Conservation (phyloP, 2,797 vertebrate genomes). For the Manis crassicaudata region DNA sequence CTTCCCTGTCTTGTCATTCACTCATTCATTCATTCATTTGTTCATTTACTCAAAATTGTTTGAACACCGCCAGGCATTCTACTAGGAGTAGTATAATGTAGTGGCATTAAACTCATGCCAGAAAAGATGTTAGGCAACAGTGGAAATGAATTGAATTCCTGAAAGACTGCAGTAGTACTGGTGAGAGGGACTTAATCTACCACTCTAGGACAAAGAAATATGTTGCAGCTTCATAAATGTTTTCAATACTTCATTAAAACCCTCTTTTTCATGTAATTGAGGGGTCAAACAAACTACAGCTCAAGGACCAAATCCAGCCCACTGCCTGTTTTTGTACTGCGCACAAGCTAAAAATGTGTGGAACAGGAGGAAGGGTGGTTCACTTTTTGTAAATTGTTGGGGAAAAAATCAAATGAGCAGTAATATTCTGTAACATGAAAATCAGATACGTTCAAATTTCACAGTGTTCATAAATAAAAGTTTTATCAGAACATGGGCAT, state of each 20-base stretch:
- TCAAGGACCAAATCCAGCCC: background rate
- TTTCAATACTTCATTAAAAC: background rate
- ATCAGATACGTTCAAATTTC: constrained; percentile 21
- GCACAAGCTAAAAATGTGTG: background rate
- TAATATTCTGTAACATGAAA: constrained; percentile 1
- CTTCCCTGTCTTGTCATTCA: background rate
- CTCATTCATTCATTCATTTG: background rate
- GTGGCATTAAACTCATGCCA: background rate
- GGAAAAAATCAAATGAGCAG: background rate
- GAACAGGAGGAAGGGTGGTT: too few relatives aligned
- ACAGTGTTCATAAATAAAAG: background rate
- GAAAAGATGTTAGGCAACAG: background rate
- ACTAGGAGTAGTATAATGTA: background rate
- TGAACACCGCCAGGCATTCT: background rate
- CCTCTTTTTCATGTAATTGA: background rate
- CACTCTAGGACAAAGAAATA: background rate
- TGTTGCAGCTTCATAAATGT: background rate
- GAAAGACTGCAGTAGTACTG: background rate
- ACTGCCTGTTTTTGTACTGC: background rate
- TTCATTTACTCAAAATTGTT: background rate
- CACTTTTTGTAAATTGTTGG: background rate
- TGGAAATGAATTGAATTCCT: background rate
- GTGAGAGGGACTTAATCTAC: background rate
- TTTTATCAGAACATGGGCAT: background rate
- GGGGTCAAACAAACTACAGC: background rate